Base-by-base conservation (phyloP, 2,113 vertebrate genomes). In the Junco hyemalis region DNA sequence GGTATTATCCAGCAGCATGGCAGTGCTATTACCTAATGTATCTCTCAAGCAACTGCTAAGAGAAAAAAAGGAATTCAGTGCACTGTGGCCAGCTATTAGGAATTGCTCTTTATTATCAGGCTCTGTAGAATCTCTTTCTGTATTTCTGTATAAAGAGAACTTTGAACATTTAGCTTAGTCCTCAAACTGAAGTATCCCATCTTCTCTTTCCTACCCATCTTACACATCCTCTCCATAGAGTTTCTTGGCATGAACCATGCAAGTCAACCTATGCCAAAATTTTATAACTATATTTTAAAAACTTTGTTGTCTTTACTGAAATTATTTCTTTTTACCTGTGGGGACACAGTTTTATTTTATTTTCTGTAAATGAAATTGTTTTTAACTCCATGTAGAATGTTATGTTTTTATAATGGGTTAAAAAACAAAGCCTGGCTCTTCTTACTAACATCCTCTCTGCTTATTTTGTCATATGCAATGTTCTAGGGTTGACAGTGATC, bases 1-100 rank as follows among this genome's bases (percentile, higher is more conserved):
- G 9, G 31, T 69, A 22, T 95, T 89, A 81, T 24, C 73, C 4
- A 16, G 70, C 38, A 76, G 65, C 73, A 72, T 60, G 66, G 57
- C 86, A 92, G 78, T 91, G 59, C 81, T 89, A 29, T 88, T 83
- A 82, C 26, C 81, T 88, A 88, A 64, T 63, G 31, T 77, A 51
- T 73, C 23, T 92, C 56, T 81, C 20, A 42, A 91, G 53, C 72
- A 88, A 71, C 57, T 86, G 35, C 81, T 86, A 73, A 83, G 87
- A 18, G 50, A 66, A 74, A 47, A 54, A 69, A 83, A 36, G 33
- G 71, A 92, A 74, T 90, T 83, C 60, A 22, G n/a, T 92, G 85
- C 88, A 48, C 71, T 78, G 64, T 88, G 59, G 47, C 68, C 69
- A 81, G 81, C 76, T 90, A 11, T 65, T 88, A 79, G 19, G 47